These are phyloP conservation scores for Apistogramma diplotaenia DNA, from an alignment of 2,113 vertebrate species.

Conservation along the genomic window DNA sequence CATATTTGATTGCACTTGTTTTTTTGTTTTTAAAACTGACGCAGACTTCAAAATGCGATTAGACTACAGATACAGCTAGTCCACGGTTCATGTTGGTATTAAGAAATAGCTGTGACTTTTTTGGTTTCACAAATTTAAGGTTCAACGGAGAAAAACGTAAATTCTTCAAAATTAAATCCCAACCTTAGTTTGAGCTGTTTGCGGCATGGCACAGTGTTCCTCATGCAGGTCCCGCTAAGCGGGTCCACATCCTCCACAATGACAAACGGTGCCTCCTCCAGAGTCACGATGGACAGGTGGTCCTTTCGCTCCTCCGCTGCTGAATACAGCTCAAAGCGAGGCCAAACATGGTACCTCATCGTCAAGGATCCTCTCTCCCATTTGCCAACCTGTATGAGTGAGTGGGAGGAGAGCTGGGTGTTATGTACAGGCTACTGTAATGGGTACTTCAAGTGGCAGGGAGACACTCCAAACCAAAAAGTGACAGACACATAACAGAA, in stretches of 20 bases:
- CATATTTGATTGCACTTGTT: background rate
- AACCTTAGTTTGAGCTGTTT: conserved; percentile 87
- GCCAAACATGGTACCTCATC: conserved; percentile 99
- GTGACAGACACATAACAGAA: conserved; percentile 10
- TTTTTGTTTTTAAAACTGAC: background rate
- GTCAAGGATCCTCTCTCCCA: conserved; percentile 94
- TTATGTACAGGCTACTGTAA: conserved; percentile 29
- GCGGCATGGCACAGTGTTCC: conserved; percentile 97
- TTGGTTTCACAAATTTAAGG: background rate
- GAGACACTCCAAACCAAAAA: background rate
- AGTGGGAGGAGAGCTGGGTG: conserved; percentile 32
- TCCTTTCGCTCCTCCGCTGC: conserved; percentile 90
- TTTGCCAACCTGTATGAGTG: conserved; percentile 87
- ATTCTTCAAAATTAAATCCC: conserved; percentile 7
- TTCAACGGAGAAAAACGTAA: background rate
- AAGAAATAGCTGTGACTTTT: too few relatives aligned
- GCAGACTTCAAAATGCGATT: background rate
- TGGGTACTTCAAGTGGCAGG: conserved; percentile 20
- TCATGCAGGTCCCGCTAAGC: conserved; percentile 98
- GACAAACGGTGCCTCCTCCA: conserved; percentile 97
- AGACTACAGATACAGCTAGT: background rate
- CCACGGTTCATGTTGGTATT: too few relatives aligned
- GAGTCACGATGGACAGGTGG: conserved; percentile 96
- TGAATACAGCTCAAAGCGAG: conserved; percentile 90
- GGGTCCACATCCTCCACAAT: conserved; percentile 99